Percentiles rank a stretch among this genome's conserved stretches.
Conservation (phyloP, 2,113 vertebrate genomes). For the Mormyrus lacerda region DNA sequence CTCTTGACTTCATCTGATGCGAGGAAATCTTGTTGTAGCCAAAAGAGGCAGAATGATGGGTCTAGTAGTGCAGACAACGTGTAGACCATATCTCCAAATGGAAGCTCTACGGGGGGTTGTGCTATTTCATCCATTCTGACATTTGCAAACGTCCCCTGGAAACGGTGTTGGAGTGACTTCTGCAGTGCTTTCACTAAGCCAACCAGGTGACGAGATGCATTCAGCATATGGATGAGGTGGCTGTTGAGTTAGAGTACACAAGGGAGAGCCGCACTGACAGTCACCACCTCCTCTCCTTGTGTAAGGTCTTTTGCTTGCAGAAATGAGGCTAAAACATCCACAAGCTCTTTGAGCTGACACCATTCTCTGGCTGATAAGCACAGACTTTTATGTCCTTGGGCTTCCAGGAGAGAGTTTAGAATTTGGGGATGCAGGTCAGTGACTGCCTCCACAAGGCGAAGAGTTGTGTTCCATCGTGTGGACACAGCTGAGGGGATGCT, state of each 20-base stretch:
- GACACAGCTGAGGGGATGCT: background rate
- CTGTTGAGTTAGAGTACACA: background rate
- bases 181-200: background rate
- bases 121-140: background rate
- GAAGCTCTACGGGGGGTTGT: background rate
- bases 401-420: background rate
- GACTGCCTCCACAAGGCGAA: background rate
- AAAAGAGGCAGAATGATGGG: constrained; percentile 8
- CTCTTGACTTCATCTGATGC: no score
- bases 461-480: background rate
- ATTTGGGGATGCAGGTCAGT: background rate
- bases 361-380: background rate
- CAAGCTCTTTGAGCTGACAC: background rate
- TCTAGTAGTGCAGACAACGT: constrained; percentile 13
- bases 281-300: background rate
- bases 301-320: background rate
- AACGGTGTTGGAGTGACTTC: background rate
- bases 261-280: background rate
- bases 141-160: background rate
- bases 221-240: background rate
- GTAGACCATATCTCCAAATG: constrained; percentile 4
- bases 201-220: background rate
- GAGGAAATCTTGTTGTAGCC: no score
- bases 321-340: no score
- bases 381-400: background rate